Percentiles rank a stretch among this genome's conserved stretches.
Evolutionary conservation across 1,140 invertebrate genomes (phyloP).

Genomic region (Littorina saxatilis): DNA sequence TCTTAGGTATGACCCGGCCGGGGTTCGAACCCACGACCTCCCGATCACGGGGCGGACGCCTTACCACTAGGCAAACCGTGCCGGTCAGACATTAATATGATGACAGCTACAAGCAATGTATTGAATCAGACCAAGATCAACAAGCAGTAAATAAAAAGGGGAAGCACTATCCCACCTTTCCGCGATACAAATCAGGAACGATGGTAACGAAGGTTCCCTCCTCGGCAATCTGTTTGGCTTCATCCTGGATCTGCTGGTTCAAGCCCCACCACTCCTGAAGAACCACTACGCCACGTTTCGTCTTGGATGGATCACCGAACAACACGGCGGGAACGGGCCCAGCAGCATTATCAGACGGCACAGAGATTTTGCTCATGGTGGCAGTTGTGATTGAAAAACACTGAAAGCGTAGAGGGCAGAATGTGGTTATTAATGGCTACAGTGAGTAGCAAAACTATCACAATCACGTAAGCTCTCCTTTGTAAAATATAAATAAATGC

Average conservation of each 20-base stretch:
- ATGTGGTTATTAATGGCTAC: neutral
- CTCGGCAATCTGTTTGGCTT: conserved; percentile 57
- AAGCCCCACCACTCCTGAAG: conserved; percentile 73
- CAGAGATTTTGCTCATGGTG: conserved; percentile 27
- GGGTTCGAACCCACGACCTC: too few species aligned
- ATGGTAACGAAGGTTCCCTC: conserved; percentile 59
- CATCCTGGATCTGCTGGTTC: conserved; percentile 69
- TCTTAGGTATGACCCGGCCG: too few species aligned
- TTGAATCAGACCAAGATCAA: too few species aligned
- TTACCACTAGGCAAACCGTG: too few species aligned
- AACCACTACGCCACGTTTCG: conserved; percentile 36
- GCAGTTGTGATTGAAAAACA: neutral
- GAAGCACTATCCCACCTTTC: too few species aligned
- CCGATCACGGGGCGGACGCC: too few species aligned
- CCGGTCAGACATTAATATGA: too few species aligned
- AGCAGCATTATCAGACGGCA: conserved; percentile 41
- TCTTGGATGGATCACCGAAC: conserved; percentile 31
- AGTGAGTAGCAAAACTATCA: neutral
- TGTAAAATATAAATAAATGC: neutral
- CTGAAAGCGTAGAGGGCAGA: too few species aligned
- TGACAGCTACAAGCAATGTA: too few species aligned
- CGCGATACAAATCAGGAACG: conserved; percentile 71
- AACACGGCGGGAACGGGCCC: conserved; percentile 41
- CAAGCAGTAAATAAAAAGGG: too few species aligned
- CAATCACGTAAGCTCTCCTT: neutral